Evolutionary conservation across 2,113 vertebrate species (phyloP), one percentile per base, ranked within the genome.

Genomic region (Oreochromis spilurus): DNA sequence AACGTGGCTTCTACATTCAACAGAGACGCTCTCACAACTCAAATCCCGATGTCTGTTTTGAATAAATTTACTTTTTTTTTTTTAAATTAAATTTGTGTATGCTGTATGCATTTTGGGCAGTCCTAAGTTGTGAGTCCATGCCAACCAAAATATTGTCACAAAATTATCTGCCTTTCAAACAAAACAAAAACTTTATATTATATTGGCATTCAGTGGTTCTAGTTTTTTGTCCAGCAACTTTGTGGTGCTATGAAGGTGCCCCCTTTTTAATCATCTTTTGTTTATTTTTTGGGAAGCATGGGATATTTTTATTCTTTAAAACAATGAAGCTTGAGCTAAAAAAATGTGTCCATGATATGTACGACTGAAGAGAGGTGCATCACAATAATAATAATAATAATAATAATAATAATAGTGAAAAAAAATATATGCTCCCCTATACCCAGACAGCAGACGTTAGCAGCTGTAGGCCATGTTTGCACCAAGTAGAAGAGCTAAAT

Each of bases 401-500:
- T 26, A 26, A 26, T 26, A 88, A 2, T 78, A 45, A 83, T 26
- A 26, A 31, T 38, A 29, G n/a, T 65, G 13, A 2, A 5, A 36
- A 38, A 26, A 72, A 54, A 9, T 12, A 24, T 50, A 48, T 65
- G 26, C 12, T 81, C 75, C 45, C 17, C 21, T 83, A 9, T 83
- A 65, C 34, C 38, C 83, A 48, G 19, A 75, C 26, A 87, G 43
- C 6, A 36, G 19, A 67, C 50, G 26, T 70, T 48, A 75, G 86
- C 81, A 70, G 85, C 89, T 84, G 62, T 60, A 84, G 79, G 91
- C 83, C 62, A 78, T 85, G 43, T 87, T 87, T 85, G 72, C 84
- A 55, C 54, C 38, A 9, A 89, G 84, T 40, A 81, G 48, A 87
- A 24, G 65, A 90, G 85, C 88, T 95, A 91, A 93, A 92, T 87